These are phyloP conservation scores for Stenodema calcarata DNA, from an alignment of 2,888 invertebrate genomes.

Conservation along the genomic window DNA sequence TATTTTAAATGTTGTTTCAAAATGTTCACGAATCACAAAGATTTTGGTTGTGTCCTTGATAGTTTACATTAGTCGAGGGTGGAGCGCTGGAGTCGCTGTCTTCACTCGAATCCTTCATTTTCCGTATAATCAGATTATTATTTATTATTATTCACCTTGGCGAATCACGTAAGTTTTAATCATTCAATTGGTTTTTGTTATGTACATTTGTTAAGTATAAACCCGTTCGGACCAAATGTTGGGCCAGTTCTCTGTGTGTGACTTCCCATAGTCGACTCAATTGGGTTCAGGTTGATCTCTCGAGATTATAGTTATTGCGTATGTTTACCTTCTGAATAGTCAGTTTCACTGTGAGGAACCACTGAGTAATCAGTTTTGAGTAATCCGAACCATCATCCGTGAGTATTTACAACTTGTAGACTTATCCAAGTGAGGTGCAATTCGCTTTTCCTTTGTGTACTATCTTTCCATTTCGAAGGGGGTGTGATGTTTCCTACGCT, in stretches of 20 bases:
- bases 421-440: background rate
- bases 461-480: background rate
- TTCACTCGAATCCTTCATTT: conserved; percentile 36
- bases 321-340: conserved; percentile 23
- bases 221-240: background rate
- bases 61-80: conserved; percentile 45
- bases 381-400: background rate
- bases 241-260: background rate
- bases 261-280: background rate
- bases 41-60: conserved; percentile 18
- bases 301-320: conserved; percentile 30
- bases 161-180: conserved; percentile 52
- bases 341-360: background rate
- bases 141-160: conserved; percentile 52
- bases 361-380: background rate
- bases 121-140: conserved; percentile 48
- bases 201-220: background rate
- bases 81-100: conserved; percentile 43
- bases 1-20: background rate
- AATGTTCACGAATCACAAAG: background rate
- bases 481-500: background rate
- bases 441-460: background rate
- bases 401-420: background rate
- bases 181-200: background rate
- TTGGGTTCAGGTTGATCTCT: background rate